Conservation (phyloP, 2,888 invertebrate genomes). For the Caenorhabditis sinica region DNA sequence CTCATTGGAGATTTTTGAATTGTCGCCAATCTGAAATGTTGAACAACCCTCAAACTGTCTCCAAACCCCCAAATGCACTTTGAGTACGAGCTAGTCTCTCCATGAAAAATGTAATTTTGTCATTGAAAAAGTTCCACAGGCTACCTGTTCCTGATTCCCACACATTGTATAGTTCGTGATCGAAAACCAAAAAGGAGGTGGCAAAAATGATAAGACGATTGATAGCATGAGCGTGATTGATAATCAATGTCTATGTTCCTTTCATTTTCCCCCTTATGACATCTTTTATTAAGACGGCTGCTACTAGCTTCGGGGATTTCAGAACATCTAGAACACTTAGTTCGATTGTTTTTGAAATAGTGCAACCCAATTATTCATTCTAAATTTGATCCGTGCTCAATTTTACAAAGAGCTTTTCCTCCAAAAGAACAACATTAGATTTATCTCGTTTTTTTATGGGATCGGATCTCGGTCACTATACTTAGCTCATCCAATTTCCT, state of each 20-base stretch:
- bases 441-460: neutral
- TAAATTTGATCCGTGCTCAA: too few relatives aligned
- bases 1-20: too few relatives aligned
- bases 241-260: slow-evolving; percentile 8
- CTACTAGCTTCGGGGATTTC: neutral
- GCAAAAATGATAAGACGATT: slow-evolving; percentile 11
- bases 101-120: neutral
- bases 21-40: too few relatives aligned
- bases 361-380: too few relatives aligned
- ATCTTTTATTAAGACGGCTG: too few relatives aligned
- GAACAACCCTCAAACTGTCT: too few relatives aligned
- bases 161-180: slow-evolving; percentile 8
- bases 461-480: neutral
- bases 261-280: neutral
- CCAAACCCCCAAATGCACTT: too few relatives aligned
- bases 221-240: slow-evolving; percentile 17
- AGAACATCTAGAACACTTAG: too few relatives aligned
- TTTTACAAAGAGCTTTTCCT: too few relatives aligned
- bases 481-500: neutral
- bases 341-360: too few relatives aligned
- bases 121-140: neutral
- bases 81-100: neutral
- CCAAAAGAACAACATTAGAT: neutral
- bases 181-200: slow-evolving; percentile 8
- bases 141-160: neutral